Evolutionary conservation across 2,113 vertebrate genomes (phyloP).

Genomic region (Albula glossodonta): DNA sequence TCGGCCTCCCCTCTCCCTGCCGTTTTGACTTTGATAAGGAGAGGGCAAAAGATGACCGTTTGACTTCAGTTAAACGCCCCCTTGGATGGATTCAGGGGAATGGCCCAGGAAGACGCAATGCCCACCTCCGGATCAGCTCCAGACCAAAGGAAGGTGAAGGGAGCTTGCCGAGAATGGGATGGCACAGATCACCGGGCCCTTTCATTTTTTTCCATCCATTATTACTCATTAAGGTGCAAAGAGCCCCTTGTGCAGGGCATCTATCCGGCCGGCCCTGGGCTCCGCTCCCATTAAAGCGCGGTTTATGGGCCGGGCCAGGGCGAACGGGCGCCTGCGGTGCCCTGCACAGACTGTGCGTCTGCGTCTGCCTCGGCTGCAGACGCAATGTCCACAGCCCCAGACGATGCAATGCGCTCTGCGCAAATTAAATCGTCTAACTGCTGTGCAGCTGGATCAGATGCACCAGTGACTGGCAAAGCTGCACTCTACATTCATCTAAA

Average conservation of each 20-base stretch:
- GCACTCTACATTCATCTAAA: not conserved
- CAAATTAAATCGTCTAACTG: not conserved
- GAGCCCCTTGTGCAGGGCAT: not conserved
- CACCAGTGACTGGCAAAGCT: not conserved
- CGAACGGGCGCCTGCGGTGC: not conserved
- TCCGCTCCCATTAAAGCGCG: not conserved
- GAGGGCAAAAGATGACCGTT: not conserved
- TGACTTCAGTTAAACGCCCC: not conserved
- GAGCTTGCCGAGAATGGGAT: not conserved
- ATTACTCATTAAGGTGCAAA: slow-evolving; percentile 5
- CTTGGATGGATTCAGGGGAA: too few species aligned
- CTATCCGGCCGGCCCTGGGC: not conserved
- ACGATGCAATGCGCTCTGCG: not conserved
- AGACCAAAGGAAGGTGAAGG: not conserved
- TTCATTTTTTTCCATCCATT: not conserved
- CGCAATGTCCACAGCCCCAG: not conserved
- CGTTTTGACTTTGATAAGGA: not conserved
- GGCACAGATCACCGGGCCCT: not conserved
- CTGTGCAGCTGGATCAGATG: not conserved
- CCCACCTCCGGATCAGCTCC: not conserved
- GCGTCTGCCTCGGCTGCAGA: not conserved
- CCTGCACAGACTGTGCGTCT: not conserved
- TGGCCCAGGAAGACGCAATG: not conserved
- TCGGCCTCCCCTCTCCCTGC: not conserved
- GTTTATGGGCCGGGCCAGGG: not conserved